phyloP scores from a whole-genome alignment of 1,140 invertebrate species.

The Heliconius hewitsoni region DNA sequence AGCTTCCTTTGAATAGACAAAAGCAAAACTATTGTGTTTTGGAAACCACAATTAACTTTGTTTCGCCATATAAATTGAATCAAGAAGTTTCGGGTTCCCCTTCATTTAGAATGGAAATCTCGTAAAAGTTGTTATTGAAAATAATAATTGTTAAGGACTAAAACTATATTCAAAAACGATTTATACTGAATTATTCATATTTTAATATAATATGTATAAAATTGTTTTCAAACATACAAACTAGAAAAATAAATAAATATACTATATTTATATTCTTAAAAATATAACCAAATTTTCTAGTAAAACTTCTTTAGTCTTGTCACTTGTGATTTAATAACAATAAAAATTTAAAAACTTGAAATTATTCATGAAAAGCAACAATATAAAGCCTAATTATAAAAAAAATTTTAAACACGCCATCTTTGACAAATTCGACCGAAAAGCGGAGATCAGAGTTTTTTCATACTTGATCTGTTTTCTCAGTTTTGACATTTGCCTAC shows the following conservation, averaged over 20 bases:
- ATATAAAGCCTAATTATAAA: too few species aligned
- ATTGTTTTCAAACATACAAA: too few species aligned
- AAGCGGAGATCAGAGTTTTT: neutral
- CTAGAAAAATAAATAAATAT: too few species aligned
- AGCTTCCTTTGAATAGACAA: neutral
- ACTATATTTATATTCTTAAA: too few species aligned
- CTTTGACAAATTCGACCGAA: neutral
- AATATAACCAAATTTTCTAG: too few species aligned
- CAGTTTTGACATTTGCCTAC: neutral
- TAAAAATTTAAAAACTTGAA: too few species aligned
- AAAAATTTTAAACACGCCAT: too few species aligned
- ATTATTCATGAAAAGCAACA: too few species aligned
- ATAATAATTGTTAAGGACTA: neutral
- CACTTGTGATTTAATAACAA: too few species aligned
- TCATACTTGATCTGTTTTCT: neutral
- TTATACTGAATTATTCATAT: too few species aligned
- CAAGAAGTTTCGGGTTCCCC: neutral
- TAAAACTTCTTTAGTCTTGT: too few species aligned
- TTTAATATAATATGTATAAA: too few species aligned
- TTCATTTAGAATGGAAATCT: neutral
- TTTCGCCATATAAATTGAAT: neutral
- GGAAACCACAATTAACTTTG: neutral
- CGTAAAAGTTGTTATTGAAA: constrained; percentile 3
- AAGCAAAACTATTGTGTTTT: neutral
- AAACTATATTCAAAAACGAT: neutral